These are phyloP conservation scores for Chrysolina oricalcia DNA, from an alignment of 2,888 invertebrate genomes.

Conservation along the genomic window DNA sequence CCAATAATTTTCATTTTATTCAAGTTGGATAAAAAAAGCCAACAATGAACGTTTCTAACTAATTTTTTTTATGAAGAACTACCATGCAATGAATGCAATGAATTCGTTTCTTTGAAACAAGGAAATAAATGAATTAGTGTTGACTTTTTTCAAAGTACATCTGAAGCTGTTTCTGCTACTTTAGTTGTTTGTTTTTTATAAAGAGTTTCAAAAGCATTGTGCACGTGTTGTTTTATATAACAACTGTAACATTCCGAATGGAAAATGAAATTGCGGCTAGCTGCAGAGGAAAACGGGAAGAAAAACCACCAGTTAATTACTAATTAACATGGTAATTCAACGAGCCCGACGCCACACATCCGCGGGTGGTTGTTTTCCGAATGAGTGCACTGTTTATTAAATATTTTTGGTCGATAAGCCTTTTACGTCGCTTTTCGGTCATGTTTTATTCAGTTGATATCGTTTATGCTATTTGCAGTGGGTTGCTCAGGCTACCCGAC, in stretches of 20 bases:
- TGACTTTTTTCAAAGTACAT: background rate
- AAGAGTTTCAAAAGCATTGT: background rate
- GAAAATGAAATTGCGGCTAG: slow-evolving; percentile 2
- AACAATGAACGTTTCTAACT: too few relatives aligned
- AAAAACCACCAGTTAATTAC: slow-evolving; percentile 16
- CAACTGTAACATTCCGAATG: background rate
- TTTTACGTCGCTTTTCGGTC: slow-evolving; percentile 7
- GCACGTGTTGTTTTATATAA: background rate
- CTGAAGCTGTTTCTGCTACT: background rate
- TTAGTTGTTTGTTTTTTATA: background rate
- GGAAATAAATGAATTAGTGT: too few relatives aligned
- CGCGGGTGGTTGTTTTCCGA: slow-evolving; percentile 24
- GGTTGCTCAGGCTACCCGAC: background rate
- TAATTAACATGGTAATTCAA: slow-evolving; percentile 20
- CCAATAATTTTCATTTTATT: too few relatives aligned
- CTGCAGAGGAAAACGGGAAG: slow-evolving; percentile 16
- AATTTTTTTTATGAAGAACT: too few relatives aligned
- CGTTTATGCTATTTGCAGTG: slow-evolving; percentile 7
- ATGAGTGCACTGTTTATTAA: slow-evolving; percentile 18
- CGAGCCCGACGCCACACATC: background rate
- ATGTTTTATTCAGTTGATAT: slow-evolving; percentile 21
- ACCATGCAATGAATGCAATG: too few relatives aligned
- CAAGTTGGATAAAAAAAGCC: too few relatives aligned
- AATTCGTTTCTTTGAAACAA: too few relatives aligned
- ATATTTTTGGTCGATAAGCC: slow-evolving; percentile 23